phyloP scores from a whole-genome alignment of 2,888 invertebrate genomes.

The Cosmopolites sordidus region DNA sequence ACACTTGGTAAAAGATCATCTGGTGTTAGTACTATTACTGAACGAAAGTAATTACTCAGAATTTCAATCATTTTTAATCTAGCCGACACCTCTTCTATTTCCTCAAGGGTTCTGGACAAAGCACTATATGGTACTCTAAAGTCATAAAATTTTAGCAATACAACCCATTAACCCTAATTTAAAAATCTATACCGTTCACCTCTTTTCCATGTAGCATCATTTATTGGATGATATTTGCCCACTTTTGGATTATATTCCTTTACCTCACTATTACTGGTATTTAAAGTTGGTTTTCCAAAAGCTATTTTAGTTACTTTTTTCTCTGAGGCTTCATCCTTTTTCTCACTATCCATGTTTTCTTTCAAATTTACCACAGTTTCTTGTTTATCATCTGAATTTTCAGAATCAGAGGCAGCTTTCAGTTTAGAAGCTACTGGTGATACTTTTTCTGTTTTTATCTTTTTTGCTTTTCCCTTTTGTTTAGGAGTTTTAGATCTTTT shows the following conservation, averaged over 20 bases:
- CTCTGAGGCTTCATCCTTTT: constrained; percentile 3
- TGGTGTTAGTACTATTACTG: constrained; percentile 83
- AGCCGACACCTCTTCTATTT: constrained; percentile 80
- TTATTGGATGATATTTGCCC: constrained; percentile 73
- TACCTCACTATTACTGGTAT: too few relatives aligned
- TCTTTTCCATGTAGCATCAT: constrained; percentile 76
- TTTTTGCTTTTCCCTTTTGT: constrained; percentile 11
- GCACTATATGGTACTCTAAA: constrained; percentile 88
- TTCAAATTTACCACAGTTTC: constrained; percentile 5
- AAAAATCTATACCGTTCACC: constrained; percentile 56
- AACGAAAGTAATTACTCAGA: constrained; percentile 85
- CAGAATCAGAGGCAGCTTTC: background rate
- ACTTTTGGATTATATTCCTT: constrained; percentile 64
- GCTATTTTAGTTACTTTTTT: constrained; percentile 17
- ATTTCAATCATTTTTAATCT: constrained; percentile 90
- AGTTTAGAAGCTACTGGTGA: constrained; percentile 5
- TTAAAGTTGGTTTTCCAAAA: constrained; percentile 16
- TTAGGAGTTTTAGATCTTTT: constrained; percentile 8
- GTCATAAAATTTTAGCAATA: background rate
- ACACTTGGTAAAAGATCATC: constrained; percentile 86
- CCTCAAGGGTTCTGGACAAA: constrained; percentile 81
- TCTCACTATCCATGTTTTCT: constrained; percentile 1
- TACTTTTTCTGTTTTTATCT: constrained; percentile 5
- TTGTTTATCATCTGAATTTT: background rate
- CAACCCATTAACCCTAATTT: background rate